Evolutionary conservation across 2,888 invertebrate genomes (phyloP), one percentile per base, ranked within the genome.

Genomic region (Smittia aterrima): DNA sequence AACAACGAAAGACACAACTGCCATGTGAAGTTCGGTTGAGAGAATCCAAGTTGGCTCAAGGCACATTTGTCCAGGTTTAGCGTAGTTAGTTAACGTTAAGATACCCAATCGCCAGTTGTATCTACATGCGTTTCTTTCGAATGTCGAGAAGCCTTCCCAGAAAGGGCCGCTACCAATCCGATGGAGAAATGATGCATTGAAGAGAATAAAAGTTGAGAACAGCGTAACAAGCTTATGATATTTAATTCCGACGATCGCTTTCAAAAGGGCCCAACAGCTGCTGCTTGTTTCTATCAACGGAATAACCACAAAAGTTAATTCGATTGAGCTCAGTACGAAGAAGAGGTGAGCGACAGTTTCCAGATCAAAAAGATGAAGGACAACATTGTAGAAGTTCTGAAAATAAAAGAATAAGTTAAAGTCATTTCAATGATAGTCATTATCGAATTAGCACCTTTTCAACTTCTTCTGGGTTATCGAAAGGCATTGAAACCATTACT

Each of bases 1-100:
- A 6, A 66, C 25, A 38, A 6, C 1, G 32, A 27, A 16, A 32
- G 27, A 7, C 25, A 66, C 18, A 32, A 66, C 16, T 4, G 32
- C 2, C 66, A 38, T 16, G 32, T 66, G 66, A 27, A 66, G 66
- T 32, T 66, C 66, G 24, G 38, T 27, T 7, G 66, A 25, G 9
- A 66, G 24, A 38, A 66, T 66, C 66, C 66, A 66, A 4, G 66
- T 32, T 1, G 66, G 16, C 24, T 66, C 66, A 9, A 66, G 1
- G 16, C 66, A 66, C 66, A 32, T 66, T 66, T 66, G 6, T 1
- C 16, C 38, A 16, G 2, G 47, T 6, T 38, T 38, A 1, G 16
- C 18, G 38, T 66, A 66, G 32, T 66, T 66, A 11, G 25, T 25
- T n/a, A 38, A 3, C n/a, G 27, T 22, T 1, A 66, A 9, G 3